Evolutionary conservation across 2,797 vertebrate species (phyloP).

Genomic region (Anas flavirostris): DNA sequence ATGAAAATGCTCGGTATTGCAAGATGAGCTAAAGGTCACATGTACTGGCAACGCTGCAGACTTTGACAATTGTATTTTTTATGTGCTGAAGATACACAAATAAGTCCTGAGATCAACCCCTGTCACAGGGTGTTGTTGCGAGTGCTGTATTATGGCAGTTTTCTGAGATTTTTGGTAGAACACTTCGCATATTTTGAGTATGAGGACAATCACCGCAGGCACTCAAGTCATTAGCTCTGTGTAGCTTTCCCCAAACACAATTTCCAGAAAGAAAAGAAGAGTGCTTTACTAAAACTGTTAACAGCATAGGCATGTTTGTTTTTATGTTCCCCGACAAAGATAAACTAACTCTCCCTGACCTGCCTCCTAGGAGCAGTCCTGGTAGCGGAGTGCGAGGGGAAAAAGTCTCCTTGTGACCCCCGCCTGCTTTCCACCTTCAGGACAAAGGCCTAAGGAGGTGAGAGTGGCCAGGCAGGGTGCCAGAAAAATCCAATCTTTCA

Average conservation of each 20-base stretch:
- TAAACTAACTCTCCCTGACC: neutral
- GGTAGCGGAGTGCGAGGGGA: neutral
- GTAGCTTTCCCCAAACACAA: neutral
- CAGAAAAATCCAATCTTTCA: neutral
- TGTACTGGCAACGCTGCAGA: neutral
- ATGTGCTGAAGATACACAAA: slow-evolving; percentile 13
- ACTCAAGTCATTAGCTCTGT: neutral
- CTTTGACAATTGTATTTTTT: neutral
- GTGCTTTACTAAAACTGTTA: neutral
- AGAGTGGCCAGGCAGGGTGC: neutral
- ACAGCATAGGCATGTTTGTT: neutral
- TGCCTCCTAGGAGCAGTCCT: neutral
- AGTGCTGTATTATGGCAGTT: neutral
- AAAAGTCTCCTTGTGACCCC: neutral
- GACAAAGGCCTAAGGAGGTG: neutral
- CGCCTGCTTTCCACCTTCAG: neutral
- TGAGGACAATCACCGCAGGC: neutral
- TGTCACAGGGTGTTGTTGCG: neutral
- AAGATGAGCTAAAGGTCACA: neutral
- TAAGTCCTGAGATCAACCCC: neutral
- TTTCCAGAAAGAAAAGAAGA: neutral
- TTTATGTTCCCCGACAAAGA: neutral
- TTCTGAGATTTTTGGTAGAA: neutral
- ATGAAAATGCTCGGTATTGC: neutral
- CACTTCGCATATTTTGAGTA: neutral